These are phyloP conservation scores for Cactoblastis cactorum DNA, from an alignment of 2,888 invertebrate species.

Conservation along the genomic window DNA sequence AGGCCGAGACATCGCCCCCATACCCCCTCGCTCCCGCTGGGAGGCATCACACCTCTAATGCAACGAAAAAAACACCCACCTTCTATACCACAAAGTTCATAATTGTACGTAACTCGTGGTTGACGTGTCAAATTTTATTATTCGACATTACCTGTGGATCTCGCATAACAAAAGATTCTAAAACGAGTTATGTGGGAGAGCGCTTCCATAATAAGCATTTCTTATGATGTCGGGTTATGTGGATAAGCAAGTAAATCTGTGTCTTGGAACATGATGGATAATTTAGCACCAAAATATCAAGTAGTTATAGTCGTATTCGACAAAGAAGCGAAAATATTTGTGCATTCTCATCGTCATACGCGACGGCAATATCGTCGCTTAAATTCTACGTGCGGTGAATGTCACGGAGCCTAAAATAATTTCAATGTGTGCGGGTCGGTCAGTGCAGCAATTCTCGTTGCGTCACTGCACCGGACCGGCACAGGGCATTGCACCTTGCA, in stretches of 20 bases:
- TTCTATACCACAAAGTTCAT: slow-evolving; percentile 35
- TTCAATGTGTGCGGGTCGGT: slow-evolving; percentile 52
- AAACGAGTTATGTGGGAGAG: slow-evolving; percentile 48
- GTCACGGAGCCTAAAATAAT: slow-evolving; percentile 70
- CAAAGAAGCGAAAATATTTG: slow-evolving; percentile 44
- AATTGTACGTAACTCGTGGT: slow-evolving; percentile 31
- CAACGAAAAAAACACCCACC: slow-evolving; percentile 34
- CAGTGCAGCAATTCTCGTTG: slow-evolving; percentile 66
- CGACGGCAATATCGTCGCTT: slow-evolving; percentile 39
- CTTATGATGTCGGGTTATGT: slow-evolving; percentile 34
- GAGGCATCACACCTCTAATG: slow-evolving; percentile 12
- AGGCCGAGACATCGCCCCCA: slow-evolving; percentile 41
- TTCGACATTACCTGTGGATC: slow-evolving; percentile 55
- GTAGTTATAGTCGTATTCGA: slow-evolving; percentile 13
- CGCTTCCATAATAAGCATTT: slow-evolving; percentile 45
- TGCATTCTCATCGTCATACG: slow-evolving; percentile 49
- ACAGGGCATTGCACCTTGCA: slow-evolving; percentile 71
- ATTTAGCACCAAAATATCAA: slow-evolving; percentile 31
- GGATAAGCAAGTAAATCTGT: slow-evolving; percentile 32
- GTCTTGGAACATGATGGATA: slow-evolving; percentile 43
- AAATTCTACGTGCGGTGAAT: slow-evolving; percentile 56
- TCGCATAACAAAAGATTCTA: slow-evolving; percentile 47
- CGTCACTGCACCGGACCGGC: slow-evolving; percentile 64
- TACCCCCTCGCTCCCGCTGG: slow-evolving; percentile 24
- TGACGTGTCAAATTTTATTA: slow-evolving; percentile 44